These are phyloP conservation scores for Monochamus saltuarius DNA, from an alignment of 1,140 invertebrate genomes.

Conservation along the genomic window DNA sequence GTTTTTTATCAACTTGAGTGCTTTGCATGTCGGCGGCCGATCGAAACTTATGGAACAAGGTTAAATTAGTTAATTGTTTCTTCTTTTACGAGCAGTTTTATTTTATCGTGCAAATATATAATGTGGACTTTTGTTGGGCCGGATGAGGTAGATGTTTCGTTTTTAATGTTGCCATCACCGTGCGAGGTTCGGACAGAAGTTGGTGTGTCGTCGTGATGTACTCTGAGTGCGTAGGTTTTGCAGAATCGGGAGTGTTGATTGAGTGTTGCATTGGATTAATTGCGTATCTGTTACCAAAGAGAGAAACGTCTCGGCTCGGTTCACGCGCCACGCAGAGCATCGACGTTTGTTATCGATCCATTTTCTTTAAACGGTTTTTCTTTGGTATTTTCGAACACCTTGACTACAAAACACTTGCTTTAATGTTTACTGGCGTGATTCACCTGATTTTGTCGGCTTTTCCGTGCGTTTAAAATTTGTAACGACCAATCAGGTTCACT, in stretches of 20 bases:
- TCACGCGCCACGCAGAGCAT: no score
- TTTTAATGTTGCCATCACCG: conserved; percentile 33
- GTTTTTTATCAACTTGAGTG: conserved; percentile 4
- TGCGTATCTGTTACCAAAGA: conserved; percentile 9
- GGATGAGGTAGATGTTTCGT: conserved; percentile 29
- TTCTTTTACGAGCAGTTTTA: conserved; percentile 19
- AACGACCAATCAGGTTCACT: no score
- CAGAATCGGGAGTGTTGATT: conserved; percentile 22
- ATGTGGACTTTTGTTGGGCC: conserved; percentile 17
- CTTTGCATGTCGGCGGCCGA: conserved; percentile 1
- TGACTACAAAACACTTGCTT: no score
- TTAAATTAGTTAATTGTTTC: conserved; percentile 13
- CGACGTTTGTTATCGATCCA: no score
- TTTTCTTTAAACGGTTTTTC: no score
- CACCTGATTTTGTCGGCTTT: no score
- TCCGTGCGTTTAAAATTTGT: no score
- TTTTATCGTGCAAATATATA: conserved; percentile 28
- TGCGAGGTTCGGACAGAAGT: conserved; percentile 23
- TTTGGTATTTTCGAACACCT: no score
- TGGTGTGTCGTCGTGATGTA: conserved; percentile 25
- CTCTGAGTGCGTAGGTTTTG: conserved; percentile 15
- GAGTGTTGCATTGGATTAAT: conserved; percentile 12
- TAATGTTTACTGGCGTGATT: no score
- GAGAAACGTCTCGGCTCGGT: conserved; percentile 15
- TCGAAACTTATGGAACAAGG: conserved; percentile 16